Percentiles rank a stretch among this genome's conserved stretches.
These are phyloP conservation scores for Tetranychus piercei DNA, from an alignment of 2,888 invertebrate genomes.

Conservation along the genomic window DNA sequence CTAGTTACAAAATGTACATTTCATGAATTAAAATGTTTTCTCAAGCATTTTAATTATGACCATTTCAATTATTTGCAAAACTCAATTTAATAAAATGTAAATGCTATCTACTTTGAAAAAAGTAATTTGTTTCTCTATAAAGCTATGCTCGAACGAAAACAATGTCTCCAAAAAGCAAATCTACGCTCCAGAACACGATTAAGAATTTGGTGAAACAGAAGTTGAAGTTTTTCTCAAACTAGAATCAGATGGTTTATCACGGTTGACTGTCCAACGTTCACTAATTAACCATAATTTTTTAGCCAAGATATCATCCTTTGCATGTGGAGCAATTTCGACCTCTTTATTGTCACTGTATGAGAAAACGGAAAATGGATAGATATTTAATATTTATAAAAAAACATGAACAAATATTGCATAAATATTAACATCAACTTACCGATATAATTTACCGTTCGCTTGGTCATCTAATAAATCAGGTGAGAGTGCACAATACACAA, in stretches of 20 bases:
- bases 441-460: neutral
- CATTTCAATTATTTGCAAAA: neutral
- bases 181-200: no score
- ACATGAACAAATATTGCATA: neutral
- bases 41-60: neutral
- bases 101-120: neutral
- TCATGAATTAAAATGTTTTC: neutral
- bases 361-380: neutral
- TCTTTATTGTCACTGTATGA: neutral
- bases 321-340: neutral
- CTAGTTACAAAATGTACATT: neutral
- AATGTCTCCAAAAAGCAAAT: no score
- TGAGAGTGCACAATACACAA: constrained; percentile 43
- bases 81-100: neutral
- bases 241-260: neutral
- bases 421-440: neutral
- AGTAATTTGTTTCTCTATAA: neutral
- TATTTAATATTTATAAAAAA: neutral
- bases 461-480: neutral
- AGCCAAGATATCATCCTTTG: neutral
- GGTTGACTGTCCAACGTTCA: constrained; percentile 7
- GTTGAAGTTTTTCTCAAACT: neutral
- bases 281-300: constrained; percentile 11
- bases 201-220: no score
- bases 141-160: neutral